These are phyloP conservation scores for Sphaeridia pumilis DNA, from an alignment of 2,888 invertebrate species.

Conservation along the genomic window DNA sequence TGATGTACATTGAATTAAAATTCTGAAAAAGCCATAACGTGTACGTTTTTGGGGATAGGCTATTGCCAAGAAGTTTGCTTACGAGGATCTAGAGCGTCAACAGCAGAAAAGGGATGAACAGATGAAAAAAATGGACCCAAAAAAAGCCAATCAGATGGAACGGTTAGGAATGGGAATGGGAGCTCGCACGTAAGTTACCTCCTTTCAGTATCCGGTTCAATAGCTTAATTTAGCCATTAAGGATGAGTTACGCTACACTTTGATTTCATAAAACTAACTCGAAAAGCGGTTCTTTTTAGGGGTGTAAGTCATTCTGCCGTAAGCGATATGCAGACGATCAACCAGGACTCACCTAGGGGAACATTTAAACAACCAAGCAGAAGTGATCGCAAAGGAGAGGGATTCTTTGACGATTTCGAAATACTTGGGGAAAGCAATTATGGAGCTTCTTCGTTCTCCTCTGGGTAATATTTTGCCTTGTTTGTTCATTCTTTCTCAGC, in stretches of 20 bases:
- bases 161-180: conserved; percentile 84
- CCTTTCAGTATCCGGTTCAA: neutral
- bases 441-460: conserved; percentile 6
- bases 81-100: conserved; percentile 56
- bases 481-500: neutral
- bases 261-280: neutral
- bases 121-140: conserved; percentile 59
- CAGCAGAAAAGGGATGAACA: conserved; percentile 61
- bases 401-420: conserved; percentile 45
- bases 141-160: conserved; percentile 77
- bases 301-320: conserved; percentile 74
- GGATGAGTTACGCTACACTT: neutral
- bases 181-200: conserved; percentile 43
- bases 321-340: conserved; percentile 80
- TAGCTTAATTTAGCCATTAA: neutral
- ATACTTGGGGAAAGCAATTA: conserved; percentile 17
- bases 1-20: neutral
- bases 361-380: conserved; percentile 37
- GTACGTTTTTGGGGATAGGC: conserved; percentile 37
- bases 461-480: neutral
- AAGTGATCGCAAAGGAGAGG: conserved; percentile 40
- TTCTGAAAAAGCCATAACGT: conserved; percentile 1
- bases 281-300: conserved; percentile 39
- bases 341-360: conserved; percentile 59
- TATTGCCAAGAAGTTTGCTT: conserved; percentile 52